These are phyloP conservation scores for Torymus tubicola DNA, from an alignment of 2,888 invertebrate genomes.

Conservation along the genomic window DNA sequence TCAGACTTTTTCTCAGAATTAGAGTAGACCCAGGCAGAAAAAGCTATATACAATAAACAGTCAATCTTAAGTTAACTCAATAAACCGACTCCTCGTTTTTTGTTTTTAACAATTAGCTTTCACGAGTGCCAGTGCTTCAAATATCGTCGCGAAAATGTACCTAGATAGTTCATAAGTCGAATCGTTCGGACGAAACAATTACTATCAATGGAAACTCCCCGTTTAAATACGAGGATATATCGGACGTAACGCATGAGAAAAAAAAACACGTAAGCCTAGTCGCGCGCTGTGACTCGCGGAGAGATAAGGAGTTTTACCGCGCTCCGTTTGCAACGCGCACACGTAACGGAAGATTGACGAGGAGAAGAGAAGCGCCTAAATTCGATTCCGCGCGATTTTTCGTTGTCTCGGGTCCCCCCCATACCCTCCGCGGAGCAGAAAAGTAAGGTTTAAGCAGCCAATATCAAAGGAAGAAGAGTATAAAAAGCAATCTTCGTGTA, in stretches of 20 bases:
- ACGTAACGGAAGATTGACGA: too few species aligned
- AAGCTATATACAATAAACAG: conserved; percentile 1
- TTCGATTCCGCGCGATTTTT: too few species aligned
- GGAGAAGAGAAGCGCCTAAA: too few species aligned
- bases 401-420: too few species aligned
- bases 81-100: conserved; percentile 14
- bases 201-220: background rate
- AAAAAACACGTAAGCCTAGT: conserved; percentile 29
- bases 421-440: too few species aligned
- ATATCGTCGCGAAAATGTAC: conserved; percentile 49
- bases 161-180: conserved; percentile 49
- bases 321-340: background rate
- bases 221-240: background rate
- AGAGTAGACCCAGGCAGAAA: background rate
- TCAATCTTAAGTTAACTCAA: conserved; percentile 18
- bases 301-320: conserved; percentile 2
- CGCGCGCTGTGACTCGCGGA: conserved; percentile 19
- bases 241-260: background rate
- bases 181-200: conserved; percentile 16
- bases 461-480: background rate
- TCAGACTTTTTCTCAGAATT: conserved; percentile 33
- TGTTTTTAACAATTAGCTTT: conserved; percentile 49
- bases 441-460: too few species aligned
- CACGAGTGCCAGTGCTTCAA: conserved; percentile 57
- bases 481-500: background rate